Conservation (phyloP, 2,113 vertebrate genomes). For the Pelusios castaneus region DNA sequence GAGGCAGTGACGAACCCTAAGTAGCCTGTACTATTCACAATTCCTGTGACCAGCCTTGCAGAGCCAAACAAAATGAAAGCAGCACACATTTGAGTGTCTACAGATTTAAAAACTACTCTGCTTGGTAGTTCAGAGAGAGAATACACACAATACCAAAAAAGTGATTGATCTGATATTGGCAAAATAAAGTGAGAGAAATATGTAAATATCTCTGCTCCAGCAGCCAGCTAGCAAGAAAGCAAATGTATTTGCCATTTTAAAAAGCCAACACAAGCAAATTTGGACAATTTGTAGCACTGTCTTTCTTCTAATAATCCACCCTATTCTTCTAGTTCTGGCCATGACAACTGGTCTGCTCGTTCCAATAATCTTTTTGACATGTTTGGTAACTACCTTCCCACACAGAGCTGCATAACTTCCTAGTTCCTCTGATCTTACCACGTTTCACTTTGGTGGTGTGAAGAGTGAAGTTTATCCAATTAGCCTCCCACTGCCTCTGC, state of each 20-base stretch:
- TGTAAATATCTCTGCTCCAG: background rate
- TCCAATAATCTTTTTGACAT: conserved; percentile 81
- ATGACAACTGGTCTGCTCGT: conserved; percentile 54
- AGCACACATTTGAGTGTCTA: rapidly evolving
- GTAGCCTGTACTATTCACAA: rapidly evolving
- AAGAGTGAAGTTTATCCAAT: conserved; percentile 95
- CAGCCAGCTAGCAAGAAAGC: background rate
- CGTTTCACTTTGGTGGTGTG: conserved; percentile 78
- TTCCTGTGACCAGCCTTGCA: background rate
- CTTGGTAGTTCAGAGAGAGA: background rate
- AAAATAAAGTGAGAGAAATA: background rate
- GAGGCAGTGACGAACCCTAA: background rate
- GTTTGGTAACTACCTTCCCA: conserved; percentile 80
- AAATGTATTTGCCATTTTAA: background rate
- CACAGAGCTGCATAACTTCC: conserved; percentile 78
- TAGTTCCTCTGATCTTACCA: conserved; percentile 67
- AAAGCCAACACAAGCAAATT: conserved; percentile 43
- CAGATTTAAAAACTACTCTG: background rate
- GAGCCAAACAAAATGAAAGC: rapidly evolving
- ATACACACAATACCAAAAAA: background rate
- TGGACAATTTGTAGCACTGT: background rate
- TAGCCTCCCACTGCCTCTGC: conserved; percentile 84
- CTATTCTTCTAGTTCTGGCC: conserved; percentile 5
- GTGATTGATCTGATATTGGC: background rate
- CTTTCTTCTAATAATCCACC: conserved; percentile 19